A percentile compares a stretch with the other conserved stretches of the same genome.
phyloP scores from a whole-genome alignment of 2,113 vertebrate genomes.

The Albula goreensis region DNA sequence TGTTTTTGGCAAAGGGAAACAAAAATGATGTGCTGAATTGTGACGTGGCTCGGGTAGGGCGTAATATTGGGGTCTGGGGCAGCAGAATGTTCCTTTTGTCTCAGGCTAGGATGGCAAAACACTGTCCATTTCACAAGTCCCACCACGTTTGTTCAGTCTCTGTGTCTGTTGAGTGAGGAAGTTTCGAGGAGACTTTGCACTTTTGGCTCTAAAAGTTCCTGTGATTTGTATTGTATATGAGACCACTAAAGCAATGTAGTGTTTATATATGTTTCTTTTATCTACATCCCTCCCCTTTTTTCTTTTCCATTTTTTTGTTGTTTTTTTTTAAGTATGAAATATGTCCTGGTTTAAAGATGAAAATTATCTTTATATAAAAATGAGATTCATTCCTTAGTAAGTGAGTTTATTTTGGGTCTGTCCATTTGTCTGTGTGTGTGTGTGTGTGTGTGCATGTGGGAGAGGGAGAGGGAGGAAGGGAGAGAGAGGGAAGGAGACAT shows the following conservation, averaged over 20 bases:
- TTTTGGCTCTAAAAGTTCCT: conserved; percentile 65
- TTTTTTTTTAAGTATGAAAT: conserved; percentile 52
- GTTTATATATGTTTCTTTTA: conserved; percentile 70
- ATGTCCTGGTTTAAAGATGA: conserved; percentile 74
- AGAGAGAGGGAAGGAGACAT: no score
- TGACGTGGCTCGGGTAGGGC: conserved; percentile 9
- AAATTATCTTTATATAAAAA: conserved; percentile 79
- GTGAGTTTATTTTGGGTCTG: conserved; percentile 36
- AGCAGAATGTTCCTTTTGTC: conserved; percentile 52
- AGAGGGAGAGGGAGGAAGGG: no score
- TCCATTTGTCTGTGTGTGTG: neutral
- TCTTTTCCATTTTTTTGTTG: conserved; percentile 52
- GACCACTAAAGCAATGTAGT: conserved; percentile 77
- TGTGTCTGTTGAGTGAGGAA: conserved; percentile 62
- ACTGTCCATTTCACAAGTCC: conserved; percentile 49
- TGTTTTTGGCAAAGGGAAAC: no score
- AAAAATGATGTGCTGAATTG: no score
- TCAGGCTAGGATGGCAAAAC: conserved; percentile 54
- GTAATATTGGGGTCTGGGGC: conserved; percentile 44
- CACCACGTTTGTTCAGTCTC: conserved; percentile 47
- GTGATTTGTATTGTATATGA: conserved; percentile 71
- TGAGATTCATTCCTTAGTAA: conserved; percentile 60
- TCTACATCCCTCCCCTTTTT: conserved; percentile 53
- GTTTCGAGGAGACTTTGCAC: conserved; percentile 71
- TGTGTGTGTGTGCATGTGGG: neutral